Conservation (phyloP, 2,797 vertebrate genomes). For the Sylvia borin region DNA sequence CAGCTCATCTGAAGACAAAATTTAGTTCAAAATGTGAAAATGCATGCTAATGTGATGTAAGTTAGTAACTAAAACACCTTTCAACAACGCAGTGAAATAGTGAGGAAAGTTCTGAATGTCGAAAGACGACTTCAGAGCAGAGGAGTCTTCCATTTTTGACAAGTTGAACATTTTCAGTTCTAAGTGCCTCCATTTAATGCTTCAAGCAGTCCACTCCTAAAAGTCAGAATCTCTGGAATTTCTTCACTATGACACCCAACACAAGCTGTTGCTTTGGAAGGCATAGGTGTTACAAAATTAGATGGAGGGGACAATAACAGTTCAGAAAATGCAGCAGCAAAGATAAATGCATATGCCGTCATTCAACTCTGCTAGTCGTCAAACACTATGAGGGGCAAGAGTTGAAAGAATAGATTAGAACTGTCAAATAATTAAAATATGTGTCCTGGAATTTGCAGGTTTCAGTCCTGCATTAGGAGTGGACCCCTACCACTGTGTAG, state of each 20-base stretch:
- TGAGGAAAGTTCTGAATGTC: neutral
- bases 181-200: neutral
- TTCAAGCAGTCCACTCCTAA: neutral
- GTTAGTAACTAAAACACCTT: neutral
- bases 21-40: neutral
- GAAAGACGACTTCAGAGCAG: neutral
- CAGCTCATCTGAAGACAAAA: neutral
- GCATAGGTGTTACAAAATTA: neutral
- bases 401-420: neutral
- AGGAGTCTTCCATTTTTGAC: neutral
- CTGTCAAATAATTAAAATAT: neutral
- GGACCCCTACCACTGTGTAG: neutral
- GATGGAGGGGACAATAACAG: neutral
- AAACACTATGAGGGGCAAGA: neutral
- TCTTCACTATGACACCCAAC: neutral
- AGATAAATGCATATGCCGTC: neutral
- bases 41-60: neutral
- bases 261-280: neutral
- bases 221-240: neutral
- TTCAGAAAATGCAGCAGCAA: neutral
- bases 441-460: neutral
- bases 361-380: neutral
- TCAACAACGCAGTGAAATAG: neutral
- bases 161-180: neutral
- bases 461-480: neutral